These are phyloP conservation scores for Entomobrya multifasciata DNA, from an alignment of 2,888 invertebrate genomes.

Conservation along the genomic window DNA sequence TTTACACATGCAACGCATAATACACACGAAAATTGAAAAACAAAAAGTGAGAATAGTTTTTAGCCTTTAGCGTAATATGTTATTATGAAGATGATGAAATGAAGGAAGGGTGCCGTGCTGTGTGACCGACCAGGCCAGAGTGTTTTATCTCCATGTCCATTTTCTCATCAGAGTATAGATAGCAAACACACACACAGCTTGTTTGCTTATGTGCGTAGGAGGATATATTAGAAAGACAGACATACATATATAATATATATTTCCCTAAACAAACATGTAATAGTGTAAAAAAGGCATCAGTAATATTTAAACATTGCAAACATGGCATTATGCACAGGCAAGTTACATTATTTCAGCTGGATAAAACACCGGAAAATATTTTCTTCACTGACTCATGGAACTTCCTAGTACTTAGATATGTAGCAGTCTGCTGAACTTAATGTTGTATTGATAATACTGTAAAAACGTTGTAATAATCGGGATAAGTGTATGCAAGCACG, in stretches of 20 bases:
- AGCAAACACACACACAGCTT: background rate
- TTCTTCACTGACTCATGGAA: background rate
- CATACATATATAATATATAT: background rate
- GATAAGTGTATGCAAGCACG: constrained; percentile 64
- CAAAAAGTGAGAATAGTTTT: constrained; percentile 45
- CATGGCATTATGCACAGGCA: constrained; percentile 47
- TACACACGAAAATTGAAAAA: constrained; percentile 17
- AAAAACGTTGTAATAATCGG: constrained; percentile 50
- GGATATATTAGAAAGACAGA: constrained; percentile 3
- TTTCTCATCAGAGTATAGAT: background rate
- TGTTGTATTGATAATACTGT: constrained; percentile 36
- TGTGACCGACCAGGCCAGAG: too few species aligned
- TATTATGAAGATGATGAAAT: too few species aligned
- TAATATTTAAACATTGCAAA: constrained; percentile 12
- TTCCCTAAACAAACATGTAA: constrained; percentile 53
- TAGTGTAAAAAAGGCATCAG: constrained; percentile 8
- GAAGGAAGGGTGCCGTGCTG: constrained; percentile 1
- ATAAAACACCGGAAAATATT: constrained; percentile 17
- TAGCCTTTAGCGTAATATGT: constrained; percentile 38
- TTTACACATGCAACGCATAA: too few species aligned
- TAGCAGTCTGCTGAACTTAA: background rate
- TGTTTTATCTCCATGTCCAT: constrained; percentile 6
- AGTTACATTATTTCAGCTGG: constrained; percentile 31
- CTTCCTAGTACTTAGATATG: background rate
- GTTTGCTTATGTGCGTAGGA: constrained; percentile 30